A percentile compares a stretch with the other conserved stretches of the same genome.
phyloP scores from a whole-genome alignment of 2,113 vertebrate genomes.

The Apodemus speciosus region DNA sequence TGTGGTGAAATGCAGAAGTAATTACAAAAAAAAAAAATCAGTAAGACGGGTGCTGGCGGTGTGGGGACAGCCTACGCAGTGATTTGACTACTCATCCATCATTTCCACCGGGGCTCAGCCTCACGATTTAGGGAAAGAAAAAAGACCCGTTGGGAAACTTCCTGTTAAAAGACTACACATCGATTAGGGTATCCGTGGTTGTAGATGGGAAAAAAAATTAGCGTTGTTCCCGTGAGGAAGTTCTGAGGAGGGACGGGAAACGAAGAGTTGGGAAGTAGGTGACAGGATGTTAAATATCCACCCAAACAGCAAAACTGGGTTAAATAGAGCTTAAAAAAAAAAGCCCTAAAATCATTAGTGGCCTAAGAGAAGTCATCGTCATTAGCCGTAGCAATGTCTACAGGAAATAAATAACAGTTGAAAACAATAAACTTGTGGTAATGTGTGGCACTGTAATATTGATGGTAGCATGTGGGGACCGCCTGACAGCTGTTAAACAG shows the following conservation, averaged over 20 bases:
- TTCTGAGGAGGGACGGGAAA: background rate
- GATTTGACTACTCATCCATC: background rate
- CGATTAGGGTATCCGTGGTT: slow-evolving; percentile 28
- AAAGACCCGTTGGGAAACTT: slow-evolving; percentile 57
- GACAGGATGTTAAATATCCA: background rate
- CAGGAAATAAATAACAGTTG: slow-evolving; percentile 87
- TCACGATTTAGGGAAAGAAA: slow-evolving; percentile 18
- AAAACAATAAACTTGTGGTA: slow-evolving; percentile 86
- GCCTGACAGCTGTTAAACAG: slow-evolving; percentile 90
- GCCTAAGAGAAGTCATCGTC: slow-evolving; percentile 82
- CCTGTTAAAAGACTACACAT: background rate
- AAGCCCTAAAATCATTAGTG: slow-evolving; percentile 78
- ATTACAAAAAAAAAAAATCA: slow-evolving; percentile 47
- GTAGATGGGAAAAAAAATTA: background rate
- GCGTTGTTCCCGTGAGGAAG: background rate
- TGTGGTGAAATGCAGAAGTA: slow-evolving; percentile 59
- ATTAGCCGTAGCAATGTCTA: slow-evolving; percentile 84
- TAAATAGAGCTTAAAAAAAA: background rate
- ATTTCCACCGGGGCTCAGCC: background rate
- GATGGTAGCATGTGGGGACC: slow-evolving; percentile 88
- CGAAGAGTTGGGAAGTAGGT: background rate
- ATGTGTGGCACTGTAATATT: slow-evolving; percentile 85
- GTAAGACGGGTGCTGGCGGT: background rate
- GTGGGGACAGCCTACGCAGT: background rate
- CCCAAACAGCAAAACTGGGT: background rate